These are phyloP conservation scores for Oscheius myriophilus DNA, from an alignment of 2,888 invertebrate species.

Conservation along the genomic window DNA sequence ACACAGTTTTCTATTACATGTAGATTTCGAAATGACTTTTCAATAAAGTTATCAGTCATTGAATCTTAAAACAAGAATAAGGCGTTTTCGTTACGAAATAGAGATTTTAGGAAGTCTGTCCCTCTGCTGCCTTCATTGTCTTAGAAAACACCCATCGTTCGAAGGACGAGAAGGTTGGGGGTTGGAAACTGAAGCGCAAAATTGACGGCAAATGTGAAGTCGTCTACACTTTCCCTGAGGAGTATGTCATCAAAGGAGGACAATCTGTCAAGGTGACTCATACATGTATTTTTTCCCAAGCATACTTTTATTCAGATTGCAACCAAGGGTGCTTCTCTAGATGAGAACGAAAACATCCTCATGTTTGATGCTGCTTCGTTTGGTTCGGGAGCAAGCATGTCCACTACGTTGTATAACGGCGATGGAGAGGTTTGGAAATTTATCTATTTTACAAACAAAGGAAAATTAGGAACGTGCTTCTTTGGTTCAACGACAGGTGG, in stretches of 20 bases:
- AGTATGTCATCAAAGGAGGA: constrained; percentile 49
- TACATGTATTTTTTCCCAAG: background rate
- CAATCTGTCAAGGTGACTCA: constrained; percentile 51
- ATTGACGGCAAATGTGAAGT: constrained; percentile 68
- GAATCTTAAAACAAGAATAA: too few species aligned
- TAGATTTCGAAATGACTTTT: too few species aligned
- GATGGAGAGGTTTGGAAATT: constrained; percentile 61
- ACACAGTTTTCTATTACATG: too few species aligned
- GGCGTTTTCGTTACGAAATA: background rate
- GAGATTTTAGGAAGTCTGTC: constrained; percentile 69
- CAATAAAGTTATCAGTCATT: too few species aligned
- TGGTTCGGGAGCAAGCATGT: constrained; percentile 64
- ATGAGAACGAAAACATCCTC: constrained; percentile 19
- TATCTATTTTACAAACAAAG: background rate
- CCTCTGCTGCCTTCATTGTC: constrained; percentile 72
- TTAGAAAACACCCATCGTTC: constrained; percentile 71
- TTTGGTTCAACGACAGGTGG: constrained; percentile 17
- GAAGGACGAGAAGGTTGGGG: constrained; percentile 69
- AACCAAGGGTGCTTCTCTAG: background rate
- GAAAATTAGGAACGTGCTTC: constrained; percentile 26
- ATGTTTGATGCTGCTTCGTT: constrained; percentile 62
- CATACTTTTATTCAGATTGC: constrained; percentile 12
- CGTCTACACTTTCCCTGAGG: constrained; percentile 50
- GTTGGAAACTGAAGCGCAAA: constrained; percentile 70
- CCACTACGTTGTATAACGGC: constrained; percentile 66